Base-by-base conservation (phyloP, 2,113 vertebrate genomes). In the Polyodon spathula region DNA sequence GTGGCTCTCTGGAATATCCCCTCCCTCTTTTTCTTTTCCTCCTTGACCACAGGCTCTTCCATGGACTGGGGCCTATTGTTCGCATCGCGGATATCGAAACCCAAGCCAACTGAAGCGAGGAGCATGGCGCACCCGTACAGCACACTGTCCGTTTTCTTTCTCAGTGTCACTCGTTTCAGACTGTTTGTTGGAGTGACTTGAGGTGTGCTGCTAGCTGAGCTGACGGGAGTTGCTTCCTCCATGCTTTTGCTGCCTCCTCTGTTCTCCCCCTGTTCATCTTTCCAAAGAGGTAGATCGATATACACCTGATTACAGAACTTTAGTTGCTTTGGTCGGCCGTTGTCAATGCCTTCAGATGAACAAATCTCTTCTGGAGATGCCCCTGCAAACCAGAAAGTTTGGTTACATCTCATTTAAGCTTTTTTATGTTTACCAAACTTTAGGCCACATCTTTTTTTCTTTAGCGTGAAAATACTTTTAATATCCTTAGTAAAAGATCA, bases 221-320 rank as follows among this genome's bases (percentile, higher is more conserved):
- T 90, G 46, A 75, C 83, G 39, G 91, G 87, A 0, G 84, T 82
- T 55, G 77, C 78, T 63, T 94, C 91, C 43, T 94, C 92, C 39
- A 73, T 66, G 67, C 76, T 83, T 66, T 93, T 90, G 0, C 68
- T 59, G 3, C 78, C 74, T 4, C 37, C 42, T 2, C 77, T 69
- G 6, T 62, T 72, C 27, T 93, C 88, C 57, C 82, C 81, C 74
- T 81, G 91, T 75, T 92, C 87, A 27, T 94, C 94, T 73, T 88
- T 89, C 82, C 92, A 90, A 73, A 89, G 90, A 91, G 93, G 91
- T 86, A 92, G 91, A 79, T 93, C 88, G 37, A 91, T 84, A 59
- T 88, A 91, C 65, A 92, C 86, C 79, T 92, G 92, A 78, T 82
- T 90, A 1, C 90, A 85, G 66, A 88, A 81, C 77, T 92, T 93